Conservation (phyloP, 2,888 invertebrate genomes). For the Hirtodrosophila trivittata region DNA sequence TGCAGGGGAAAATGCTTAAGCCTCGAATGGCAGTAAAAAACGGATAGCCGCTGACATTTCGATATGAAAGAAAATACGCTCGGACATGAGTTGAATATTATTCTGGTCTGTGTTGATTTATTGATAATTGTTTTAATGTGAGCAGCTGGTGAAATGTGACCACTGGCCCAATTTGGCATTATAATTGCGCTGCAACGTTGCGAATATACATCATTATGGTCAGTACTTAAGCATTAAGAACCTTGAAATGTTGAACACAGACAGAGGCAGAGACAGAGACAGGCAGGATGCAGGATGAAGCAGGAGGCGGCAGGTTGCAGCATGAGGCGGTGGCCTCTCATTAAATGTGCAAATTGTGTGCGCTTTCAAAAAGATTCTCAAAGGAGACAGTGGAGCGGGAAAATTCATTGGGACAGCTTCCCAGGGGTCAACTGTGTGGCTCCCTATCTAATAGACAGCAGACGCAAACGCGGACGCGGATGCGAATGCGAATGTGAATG, state of each 20-base stretch:
- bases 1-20: too few species aligned
- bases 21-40: too few species aligned
- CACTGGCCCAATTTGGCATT: constrained; percentile 20
- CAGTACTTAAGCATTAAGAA: constrained; percentile 49
- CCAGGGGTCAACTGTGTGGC: constrained; percentile 21
- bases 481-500: constrained; percentile 1
- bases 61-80: too few species aligned
- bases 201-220: constrained; percentile 58
- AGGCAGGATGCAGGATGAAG: neutral
- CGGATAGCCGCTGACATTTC: too few species aligned
- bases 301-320: neutral
- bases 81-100: neutral
- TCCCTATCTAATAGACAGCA: constrained; percentile 20
- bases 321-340: constrained; percentile 32
- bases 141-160: constrained; percentile 2
- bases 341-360: constrained; percentile 65
- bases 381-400: constrained; percentile 26
- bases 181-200: constrained; percentile 48
- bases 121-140: constrained; percentile 1
- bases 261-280: neutral
- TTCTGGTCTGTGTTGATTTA: neutral
- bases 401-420: neutral
- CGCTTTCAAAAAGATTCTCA: constrained; percentile 52
- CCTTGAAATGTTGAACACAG: constrained; percentile 38
- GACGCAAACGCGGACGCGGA: constrained; percentile 15